Evolutionary conservation across 2,888 invertebrate species (phyloP).

Genomic region (Iselma pallidipennis): DNA sequence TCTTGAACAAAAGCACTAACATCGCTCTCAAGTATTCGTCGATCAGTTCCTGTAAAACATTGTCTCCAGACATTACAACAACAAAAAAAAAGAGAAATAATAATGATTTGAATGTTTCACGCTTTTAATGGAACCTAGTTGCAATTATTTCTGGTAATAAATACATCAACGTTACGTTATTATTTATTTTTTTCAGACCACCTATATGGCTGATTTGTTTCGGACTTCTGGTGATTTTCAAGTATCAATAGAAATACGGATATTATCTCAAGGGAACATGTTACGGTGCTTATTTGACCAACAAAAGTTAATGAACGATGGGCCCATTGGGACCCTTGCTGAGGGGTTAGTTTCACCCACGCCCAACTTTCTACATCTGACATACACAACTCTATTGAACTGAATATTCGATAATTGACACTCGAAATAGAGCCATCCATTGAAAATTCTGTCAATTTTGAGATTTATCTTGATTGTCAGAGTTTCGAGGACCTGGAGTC

Average conservation of each 20-base stretch:
- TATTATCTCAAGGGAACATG: constrained; percentile 9
- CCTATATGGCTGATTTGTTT: constrained; percentile 4
- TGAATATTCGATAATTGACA: background rate
- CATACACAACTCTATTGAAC: background rate
- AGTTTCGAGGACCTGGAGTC: background rate
- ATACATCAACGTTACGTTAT: constrained; percentile 24
- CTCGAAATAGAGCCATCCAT: too few relatives aligned
- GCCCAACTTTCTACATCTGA: background rate
- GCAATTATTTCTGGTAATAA: constrained; percentile 29
- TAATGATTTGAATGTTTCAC: constrained; percentile 8
- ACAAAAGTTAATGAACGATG: constrained; percentile 30
- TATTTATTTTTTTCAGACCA: background rate
- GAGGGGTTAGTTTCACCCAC: constrained; percentile 4
- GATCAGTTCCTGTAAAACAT: background rate
- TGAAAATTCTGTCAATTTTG: background rate
- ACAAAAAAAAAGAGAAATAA: background rate
- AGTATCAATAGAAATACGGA: constrained; percentile 1
- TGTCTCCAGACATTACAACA: too few relatives aligned
- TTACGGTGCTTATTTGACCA: constrained; percentile 23
- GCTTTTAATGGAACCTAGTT: background rate
- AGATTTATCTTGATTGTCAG: background rate
- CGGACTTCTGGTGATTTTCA: constrained; percentile 17
- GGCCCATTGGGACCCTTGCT: constrained; percentile 28
- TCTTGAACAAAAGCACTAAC: constrained; percentile 18
- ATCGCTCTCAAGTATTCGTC: constrained; percentile 9